Evolutionary conservation across 2,113 vertebrate species (phyloP).

Genomic region (Hystrix brachyura): DNA sequence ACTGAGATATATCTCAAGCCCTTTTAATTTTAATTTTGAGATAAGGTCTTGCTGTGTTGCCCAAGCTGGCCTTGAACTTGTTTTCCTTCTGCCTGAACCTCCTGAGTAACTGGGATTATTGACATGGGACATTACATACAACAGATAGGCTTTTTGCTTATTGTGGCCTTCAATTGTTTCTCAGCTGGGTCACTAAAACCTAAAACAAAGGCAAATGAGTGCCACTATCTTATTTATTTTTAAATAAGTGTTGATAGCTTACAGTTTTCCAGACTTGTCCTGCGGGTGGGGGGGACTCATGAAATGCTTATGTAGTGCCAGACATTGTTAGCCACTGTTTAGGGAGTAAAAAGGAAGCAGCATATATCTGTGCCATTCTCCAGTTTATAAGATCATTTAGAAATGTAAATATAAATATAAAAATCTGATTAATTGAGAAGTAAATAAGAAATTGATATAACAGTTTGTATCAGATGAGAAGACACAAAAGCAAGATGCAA

Average conservation of each 20-base stretch:
- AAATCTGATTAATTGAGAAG: not conserved
- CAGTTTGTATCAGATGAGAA: too few species aligned
- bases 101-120: not conserved
- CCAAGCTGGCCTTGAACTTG: not conserved
- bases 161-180: not conserved
- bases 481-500: too few species aligned
- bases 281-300: not conserved
- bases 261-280: not conserved
- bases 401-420: slow-evolving; percentile 9
- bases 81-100: not conserved
- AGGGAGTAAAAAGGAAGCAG: not conserved
- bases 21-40: not conserved
- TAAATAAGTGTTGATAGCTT: not conserved
- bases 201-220: not conserved
- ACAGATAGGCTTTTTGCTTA: not conserved
- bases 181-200: not conserved
- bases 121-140: not conserved
- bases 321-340: not conserved
- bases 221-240: not conserved
- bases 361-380: not conserved
- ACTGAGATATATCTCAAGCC: not conserved
- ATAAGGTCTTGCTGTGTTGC: not conserved
- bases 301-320: not conserved
- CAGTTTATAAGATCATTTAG: not conserved
- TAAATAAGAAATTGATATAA: not conserved